phyloP scores from a whole-genome alignment of 2,888 invertebrate genomes.

The Maniola hyperantus region DNA sequence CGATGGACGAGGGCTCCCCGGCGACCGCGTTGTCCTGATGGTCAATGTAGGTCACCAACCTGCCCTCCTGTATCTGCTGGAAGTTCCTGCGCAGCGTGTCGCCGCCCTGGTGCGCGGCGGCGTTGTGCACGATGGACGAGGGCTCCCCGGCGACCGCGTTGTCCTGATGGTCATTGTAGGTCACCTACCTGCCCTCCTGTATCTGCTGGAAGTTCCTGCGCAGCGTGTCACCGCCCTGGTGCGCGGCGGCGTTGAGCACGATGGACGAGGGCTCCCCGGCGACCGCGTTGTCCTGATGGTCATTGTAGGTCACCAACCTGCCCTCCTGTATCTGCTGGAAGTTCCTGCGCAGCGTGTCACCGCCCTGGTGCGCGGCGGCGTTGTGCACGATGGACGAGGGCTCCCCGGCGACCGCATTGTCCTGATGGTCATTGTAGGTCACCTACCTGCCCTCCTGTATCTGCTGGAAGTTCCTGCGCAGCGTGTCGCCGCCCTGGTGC shows the following conservation, averaged over 20 bases:
- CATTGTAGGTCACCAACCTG: too few relatives aligned
- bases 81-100: slow-evolving; percentile 98
- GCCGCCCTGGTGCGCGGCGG: slow-evolving; percentile 89
- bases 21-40: slow-evolving; percentile 94
- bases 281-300: slow-evolving; percentile 93
- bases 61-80: slow-evolving; percentile 96
- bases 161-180: too few relatives aligned
- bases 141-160: slow-evolving; percentile 96
- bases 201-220: slow-evolving; percentile 99
- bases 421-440: too few relatives aligned
- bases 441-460: slow-evolving; percentile 93
- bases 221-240: slow-evolving; percentile 94
- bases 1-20: slow-evolving; percentile 97
- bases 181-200: slow-evolving; percentile 91
- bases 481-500: slow-evolving; percentile 93
- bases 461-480: slow-evolving; percentile 98
- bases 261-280: slow-evolving; percentile 98
- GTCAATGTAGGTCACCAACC: too few relatives aligned
- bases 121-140: slow-evolving; percentile 95
- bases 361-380: slow-evolving; percentile 88
- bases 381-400: slow-evolving; percentile 96
- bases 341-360: slow-evolving; percentile 97
- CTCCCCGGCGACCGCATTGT: slow-evolving; percentile 94
- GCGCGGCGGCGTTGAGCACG: slow-evolving; percentile 90
- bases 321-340: slow-evolving; percentile 98